phyloP scores from a whole-genome alignment of 2,113 vertebrate species.

The Tychaedon coryphoeus region DNA sequence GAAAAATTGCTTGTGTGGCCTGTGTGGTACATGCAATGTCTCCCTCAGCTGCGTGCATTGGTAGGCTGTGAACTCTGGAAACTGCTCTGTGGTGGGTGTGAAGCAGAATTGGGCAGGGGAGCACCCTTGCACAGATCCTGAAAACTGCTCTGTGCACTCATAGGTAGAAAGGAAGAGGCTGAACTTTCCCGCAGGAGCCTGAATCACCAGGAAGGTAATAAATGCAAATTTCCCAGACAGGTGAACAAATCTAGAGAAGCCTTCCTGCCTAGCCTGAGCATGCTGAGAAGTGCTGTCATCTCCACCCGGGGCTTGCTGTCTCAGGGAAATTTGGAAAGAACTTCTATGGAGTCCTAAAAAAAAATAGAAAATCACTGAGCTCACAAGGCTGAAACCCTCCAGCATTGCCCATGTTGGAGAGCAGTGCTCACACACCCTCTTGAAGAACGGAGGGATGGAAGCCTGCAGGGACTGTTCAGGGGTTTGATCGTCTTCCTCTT shows the following conservation, averaged over 20 bases:
- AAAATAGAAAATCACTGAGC: background rate
- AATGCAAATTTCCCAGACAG: background rate
- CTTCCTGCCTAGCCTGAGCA: background rate
- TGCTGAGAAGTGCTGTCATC: background rate
- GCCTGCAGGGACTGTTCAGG: background rate
- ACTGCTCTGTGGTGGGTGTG: background rate
- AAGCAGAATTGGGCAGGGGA: background rate
- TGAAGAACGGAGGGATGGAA: background rate
- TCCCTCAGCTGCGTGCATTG: background rate
- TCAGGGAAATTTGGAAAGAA: background rate
- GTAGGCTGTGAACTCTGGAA: background rate
- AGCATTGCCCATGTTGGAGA: background rate
- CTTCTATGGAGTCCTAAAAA: background rate
- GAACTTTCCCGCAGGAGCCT: background rate
- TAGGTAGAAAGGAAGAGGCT: background rate
- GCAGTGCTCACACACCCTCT: accelerated
- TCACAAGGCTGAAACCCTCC: background rate
- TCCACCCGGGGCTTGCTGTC: background rate
- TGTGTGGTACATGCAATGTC: background rate
- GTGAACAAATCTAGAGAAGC: conserved; percentile 6
- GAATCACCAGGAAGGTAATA: background rate
- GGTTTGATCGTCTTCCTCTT: background rate
- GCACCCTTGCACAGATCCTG: accelerated
- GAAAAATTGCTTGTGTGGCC: background rate
- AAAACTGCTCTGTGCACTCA: background rate